These are phyloP conservation scores for Melanerpes formicivorus DNA, from an alignment of 2,113 vertebrate genomes.

Conservation along the genomic window DNA sequence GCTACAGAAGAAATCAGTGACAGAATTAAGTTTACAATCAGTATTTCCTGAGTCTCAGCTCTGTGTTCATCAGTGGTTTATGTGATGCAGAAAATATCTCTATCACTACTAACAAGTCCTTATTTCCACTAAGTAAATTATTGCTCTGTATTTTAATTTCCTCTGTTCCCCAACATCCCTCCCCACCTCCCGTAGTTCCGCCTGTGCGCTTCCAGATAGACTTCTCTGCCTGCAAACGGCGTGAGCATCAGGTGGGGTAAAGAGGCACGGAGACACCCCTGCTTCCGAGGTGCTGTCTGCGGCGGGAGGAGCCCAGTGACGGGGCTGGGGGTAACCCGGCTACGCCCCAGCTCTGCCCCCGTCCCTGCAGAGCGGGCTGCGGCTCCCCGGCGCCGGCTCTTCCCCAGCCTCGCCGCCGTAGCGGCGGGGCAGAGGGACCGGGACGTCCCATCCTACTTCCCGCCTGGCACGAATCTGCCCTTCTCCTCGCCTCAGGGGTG, in stretches of 20 bases:
- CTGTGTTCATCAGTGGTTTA: neutral
- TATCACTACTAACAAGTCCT: neutral
- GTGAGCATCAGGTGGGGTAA: neutral
- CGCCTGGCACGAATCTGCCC: neutral
- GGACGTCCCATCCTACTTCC: neutral
- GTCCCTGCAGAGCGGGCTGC: neutral
- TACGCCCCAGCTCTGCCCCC: neutral
- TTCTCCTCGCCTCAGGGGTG: neutral
- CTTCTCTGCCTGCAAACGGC: neutral
- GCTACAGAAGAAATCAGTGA: neutral
- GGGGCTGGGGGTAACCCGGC: neutral
- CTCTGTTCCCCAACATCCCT: neutral
- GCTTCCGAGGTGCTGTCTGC: neutral
- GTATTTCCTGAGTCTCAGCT: neutral
- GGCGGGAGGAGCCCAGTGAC: neutral
- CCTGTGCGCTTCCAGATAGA: neutral
- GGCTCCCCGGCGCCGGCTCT: neutral
- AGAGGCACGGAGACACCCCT: neutral
- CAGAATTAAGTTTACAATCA: neutral
- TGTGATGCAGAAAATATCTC: neutral
- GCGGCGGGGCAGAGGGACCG: neutral
- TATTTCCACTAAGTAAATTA: neutral
- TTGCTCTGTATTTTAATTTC: neutral
- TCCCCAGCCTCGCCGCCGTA: neutral
- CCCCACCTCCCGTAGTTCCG: accelerated